phyloP scores from a whole-genome alignment of 53 echinoderm and acorn worm genomes.

The Holothuria scabra region DNA sequence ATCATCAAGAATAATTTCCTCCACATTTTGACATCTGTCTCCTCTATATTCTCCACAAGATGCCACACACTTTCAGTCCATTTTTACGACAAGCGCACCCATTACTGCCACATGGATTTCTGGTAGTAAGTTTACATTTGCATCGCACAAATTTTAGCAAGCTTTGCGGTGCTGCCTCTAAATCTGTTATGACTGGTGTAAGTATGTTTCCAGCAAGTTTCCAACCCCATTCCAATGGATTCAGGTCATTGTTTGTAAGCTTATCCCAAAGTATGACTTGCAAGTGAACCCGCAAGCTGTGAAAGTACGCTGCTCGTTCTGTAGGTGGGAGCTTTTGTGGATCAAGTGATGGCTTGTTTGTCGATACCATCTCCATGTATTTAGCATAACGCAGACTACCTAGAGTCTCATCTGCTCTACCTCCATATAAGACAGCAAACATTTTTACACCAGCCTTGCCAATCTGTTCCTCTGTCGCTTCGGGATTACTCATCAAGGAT shows the following conservation, averaged over 20 bases:
- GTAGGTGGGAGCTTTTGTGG: conserved; percentile 4
- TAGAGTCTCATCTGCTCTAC: background rate
- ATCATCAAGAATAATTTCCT: no score
- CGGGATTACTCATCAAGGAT: no score
- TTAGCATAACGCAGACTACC: conserved; percentile 11
- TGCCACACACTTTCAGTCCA: conserved; percentile 30
- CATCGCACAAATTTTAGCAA: conserved; percentile 27
- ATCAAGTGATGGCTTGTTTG: conserved; percentile 8
- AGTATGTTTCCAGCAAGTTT: background rate
- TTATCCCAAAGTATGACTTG: background rate
- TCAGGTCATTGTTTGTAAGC: background rate
- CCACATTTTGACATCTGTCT: background rate
- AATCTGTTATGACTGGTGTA: background rate
- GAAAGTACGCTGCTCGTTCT: conserved; percentile 4
- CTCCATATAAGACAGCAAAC: conserved; percentile 4
- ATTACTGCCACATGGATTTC: background rate
- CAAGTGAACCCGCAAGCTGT: background rate
- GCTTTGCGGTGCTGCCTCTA: background rate
- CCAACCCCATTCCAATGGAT: conserved; percentile 7
- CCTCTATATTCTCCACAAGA: conserved; percentile 12
- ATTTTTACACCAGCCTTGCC: conserved; percentile 16
- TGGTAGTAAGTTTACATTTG: conserved; percentile 22
- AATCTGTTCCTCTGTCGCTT: background rate
- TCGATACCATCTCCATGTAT: conserved; percentile 20
- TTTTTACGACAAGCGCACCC: conserved; percentile 8